Percentiles rank a stretch among this genome's conserved stretches.
These are phyloP conservation scores for Thaumatotibia leucotreta DNA, from an alignment of 1,140 invertebrate genomes.

Conservation along the genomic window DNA sequence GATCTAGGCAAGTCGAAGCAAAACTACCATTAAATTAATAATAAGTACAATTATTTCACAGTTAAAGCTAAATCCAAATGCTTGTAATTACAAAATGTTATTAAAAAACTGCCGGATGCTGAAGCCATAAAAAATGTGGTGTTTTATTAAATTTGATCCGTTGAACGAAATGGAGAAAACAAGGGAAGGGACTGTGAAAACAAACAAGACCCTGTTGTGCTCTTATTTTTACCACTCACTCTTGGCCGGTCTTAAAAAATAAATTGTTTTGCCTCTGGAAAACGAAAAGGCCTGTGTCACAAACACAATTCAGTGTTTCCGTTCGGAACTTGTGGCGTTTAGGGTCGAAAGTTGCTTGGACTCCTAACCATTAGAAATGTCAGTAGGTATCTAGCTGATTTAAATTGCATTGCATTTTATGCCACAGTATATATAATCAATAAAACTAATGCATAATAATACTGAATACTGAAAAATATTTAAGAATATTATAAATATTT, in stretches of 20 bases:
- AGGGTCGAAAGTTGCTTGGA: background rate
- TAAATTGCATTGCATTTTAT: too few relatives aligned
- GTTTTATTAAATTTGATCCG: background rate
- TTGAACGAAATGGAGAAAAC: background rate
- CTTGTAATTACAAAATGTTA: background rate
- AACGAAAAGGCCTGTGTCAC: background rate
- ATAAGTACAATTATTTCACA: too few relatives aligned
- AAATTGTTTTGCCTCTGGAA: background rate
- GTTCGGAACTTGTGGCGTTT: background rate
- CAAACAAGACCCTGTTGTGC: background rate
- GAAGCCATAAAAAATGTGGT: background rate
- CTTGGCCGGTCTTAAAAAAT: background rate
- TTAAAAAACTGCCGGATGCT: background rate
- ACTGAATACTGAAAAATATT: too few relatives aligned
- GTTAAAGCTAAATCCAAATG: too few relatives aligned
- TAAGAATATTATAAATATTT: too few relatives aligned
- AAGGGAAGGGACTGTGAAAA: background rate
- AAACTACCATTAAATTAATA: too few relatives aligned
- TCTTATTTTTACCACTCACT: background rate
- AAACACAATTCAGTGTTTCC: background rate
- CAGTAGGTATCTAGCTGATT: too few relatives aligned
- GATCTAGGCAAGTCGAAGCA: too few relatives aligned
- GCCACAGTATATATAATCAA: too few relatives aligned
- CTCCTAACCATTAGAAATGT: too few relatives aligned
- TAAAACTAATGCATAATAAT: too few relatives aligned